A percentile compares a stretch with the other conserved stretches of the same genome.
Evolutionary conservation across 2,888 invertebrate species (phyloP).

Genomic region (Stramonita haemastoma): DNA sequence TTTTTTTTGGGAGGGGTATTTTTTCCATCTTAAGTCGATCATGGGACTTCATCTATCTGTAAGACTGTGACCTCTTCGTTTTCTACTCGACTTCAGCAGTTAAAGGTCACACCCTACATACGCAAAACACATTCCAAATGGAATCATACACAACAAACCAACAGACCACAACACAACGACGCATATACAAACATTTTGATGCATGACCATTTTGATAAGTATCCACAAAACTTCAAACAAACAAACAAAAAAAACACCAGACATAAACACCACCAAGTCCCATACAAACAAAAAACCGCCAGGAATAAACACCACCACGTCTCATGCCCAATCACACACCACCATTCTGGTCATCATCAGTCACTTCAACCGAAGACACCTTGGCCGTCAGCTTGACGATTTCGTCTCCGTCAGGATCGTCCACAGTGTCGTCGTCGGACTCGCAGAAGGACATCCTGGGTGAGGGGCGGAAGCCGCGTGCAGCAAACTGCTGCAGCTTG

Average conservation of each 20-base stretch:
- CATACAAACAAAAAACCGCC: background rate
- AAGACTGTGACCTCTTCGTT: too few relatives aligned
- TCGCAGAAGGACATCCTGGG: conserved; percentile 71
- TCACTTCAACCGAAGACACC: background rate
- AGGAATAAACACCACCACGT: background rate
- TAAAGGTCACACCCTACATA: too few relatives aligned
- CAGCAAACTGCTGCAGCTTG: conserved; percentile 83
- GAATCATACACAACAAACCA: too few relatives aligned
- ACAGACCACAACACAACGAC: too few relatives aligned
- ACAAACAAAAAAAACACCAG: background rate
- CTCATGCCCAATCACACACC: background rate
- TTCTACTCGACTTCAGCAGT: too few relatives aligned
- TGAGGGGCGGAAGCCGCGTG: conserved; percentile 71
- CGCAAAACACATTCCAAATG: too few relatives aligned
- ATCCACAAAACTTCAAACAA: too few relatives aligned
- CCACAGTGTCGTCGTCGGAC: conserved; percentile 53
- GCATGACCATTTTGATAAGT: too few relatives aligned
- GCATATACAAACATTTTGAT: too few relatives aligned
- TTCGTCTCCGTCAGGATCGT: conserved; percentile 47
- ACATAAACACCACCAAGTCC: background rate
- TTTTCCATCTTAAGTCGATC: too few relatives aligned
- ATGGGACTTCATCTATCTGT: too few relatives aligned
- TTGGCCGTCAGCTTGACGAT: conserved; percentile 14
- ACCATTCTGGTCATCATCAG: background rate
- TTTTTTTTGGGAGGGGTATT: too few relatives aligned